These are phyloP conservation scores for Sitophilus oryzae DNA, from an alignment of 1,140 invertebrate species.

Conservation along the genomic window DNA sequence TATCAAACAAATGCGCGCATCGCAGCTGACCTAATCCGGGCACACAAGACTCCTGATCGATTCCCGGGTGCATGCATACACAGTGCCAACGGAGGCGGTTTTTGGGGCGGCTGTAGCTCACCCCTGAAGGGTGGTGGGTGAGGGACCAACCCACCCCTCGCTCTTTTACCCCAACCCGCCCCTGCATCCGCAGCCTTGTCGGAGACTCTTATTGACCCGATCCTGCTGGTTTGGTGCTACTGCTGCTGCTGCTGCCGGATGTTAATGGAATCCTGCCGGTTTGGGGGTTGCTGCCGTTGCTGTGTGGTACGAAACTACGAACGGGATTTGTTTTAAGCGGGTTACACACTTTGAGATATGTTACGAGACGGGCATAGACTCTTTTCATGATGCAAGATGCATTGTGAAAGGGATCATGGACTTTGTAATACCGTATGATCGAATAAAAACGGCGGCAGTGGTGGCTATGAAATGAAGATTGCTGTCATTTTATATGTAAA, in stretches of 20 bases:
- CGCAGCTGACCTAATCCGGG: conserved; percentile 26
- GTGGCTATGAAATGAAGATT: too few species aligned
- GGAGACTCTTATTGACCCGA: conserved; percentile 32
- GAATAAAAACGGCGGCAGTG: too few species aligned
- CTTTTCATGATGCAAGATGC: too few species aligned
- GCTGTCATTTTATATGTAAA: too few species aligned
- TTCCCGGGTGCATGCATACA: conserved; percentile 34
- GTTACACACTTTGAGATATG: too few species aligned
- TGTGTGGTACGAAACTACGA: conserved; percentile 12
- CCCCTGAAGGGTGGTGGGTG: conserved; percentile 4
- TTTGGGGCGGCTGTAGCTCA: conserved; percentile 18
- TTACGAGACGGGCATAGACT: too few species aligned
- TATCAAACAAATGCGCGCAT: conserved; percentile 28
- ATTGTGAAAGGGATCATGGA: too few species aligned
- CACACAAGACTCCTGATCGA: conserved; percentile 31
- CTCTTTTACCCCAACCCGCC: conserved; percentile 7
- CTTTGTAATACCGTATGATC: too few species aligned
- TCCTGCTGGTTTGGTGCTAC: too few species aligned
- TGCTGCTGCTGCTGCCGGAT: too few species aligned
- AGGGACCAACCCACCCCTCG: conserved; percentile 17
- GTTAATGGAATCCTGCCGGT: conserved; percentile 29
- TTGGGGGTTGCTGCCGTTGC: conserved; percentile 8
- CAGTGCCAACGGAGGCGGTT: conserved; percentile 14
- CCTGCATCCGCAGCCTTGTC: conserved; percentile 28
- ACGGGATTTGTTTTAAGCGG: conserved; percentile 20